Conservation (phyloP, 2,113 vertebrate species). For the human region GRCh38 chr1:161195001-161195500, state of each 20-base stretch:
- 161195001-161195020: no score
- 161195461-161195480: constrained; percentile 84
- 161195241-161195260: background rate
- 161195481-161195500: constrained; percentile 85
- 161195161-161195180: background rate
- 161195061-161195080: background rate
- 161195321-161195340: background rate
- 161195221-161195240: background rate
- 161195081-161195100: background rate
- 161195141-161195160: background rate
- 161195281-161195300: background rate
- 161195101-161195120: background rate
- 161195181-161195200: background rate
- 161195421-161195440: background rate
- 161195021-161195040: no score
- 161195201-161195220: background rate
- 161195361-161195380: background rate
- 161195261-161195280: background rate
- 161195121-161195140: background rate
- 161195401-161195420: background rate
- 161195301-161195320: background rate
- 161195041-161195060: background rate
- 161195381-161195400: background rate
- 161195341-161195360: background rate
- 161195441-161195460: background rate